Evolutionary conservation across 37 sponge, comb jelly and placozoan species (phyloP).

Genomic region (Geodia barretti): DNA sequence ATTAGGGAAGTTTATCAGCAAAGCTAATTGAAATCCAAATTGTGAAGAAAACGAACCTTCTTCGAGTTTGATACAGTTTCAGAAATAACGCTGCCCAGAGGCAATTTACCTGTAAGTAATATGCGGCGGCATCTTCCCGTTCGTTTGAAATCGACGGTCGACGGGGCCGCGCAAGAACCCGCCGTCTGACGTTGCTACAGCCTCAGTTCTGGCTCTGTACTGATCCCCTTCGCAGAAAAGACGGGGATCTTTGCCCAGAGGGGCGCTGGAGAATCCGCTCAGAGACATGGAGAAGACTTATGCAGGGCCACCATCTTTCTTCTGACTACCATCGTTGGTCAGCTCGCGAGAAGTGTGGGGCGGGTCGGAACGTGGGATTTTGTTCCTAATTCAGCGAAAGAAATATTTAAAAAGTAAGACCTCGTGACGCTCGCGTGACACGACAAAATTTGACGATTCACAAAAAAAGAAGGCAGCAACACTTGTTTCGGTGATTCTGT

Average conservation of each 20-base stretch:
- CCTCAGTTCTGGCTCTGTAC: not conserved
- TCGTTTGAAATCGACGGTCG: not conserved
- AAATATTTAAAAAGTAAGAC: not conserved
- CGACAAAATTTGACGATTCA: too few species aligned
- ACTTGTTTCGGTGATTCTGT: too few species aligned
- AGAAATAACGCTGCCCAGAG: too few species aligned
- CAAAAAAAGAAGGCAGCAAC: too few species aligned
- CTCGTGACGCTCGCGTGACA: not conserved
- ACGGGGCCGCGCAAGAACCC: not conserved
- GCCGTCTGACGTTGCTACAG: not conserved
- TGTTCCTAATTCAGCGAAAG: not conserved
- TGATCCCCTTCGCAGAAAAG: not conserved
- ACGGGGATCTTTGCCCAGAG: not conserved
- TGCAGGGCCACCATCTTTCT: not conserved
- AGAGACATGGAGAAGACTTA: not conserved
- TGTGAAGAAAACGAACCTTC: too few species aligned
- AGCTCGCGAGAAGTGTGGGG: not conserved
- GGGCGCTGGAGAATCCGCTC: not conserved
- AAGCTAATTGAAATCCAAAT: too few species aligned
- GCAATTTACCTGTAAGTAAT: too few species aligned
- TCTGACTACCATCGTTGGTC: too few species aligned
- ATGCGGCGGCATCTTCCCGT: not conserved
- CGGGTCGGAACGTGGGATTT: not conserved
- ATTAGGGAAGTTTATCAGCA: too few species aligned
- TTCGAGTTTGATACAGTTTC: too few species aligned